These are phyloP conservation scores for Lepetodrilus schrolli DNA, from an alignment of 2,888 invertebrate genomes.

Conservation along the genomic window DNA sequence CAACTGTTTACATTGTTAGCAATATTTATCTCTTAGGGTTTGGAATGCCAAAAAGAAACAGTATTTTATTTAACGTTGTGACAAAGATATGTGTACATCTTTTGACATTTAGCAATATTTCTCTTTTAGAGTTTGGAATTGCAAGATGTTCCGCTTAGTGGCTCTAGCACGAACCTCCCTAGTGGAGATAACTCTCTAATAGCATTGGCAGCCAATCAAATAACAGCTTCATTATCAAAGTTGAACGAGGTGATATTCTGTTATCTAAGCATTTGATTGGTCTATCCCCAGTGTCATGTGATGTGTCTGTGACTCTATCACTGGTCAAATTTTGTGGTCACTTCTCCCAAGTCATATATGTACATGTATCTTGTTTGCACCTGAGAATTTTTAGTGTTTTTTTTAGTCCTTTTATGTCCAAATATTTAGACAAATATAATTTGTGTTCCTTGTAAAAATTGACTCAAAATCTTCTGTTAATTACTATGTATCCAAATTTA, in stretches of 20 bases:
- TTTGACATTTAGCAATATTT: not conserved
- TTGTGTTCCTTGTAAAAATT: too few relatives aligned
- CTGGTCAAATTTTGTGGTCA: conserved; percentile 24
- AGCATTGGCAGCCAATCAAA: conserved; percentile 54
- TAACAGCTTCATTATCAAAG: conserved; percentile 58
- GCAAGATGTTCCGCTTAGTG: conserved; percentile 46
- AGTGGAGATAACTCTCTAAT: conserved; percentile 55
- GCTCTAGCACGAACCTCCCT: conserved; percentile 50
- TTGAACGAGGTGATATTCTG: conserved; percentile 52
- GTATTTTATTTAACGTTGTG: not conserved
- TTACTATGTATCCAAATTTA: too few relatives aligned
- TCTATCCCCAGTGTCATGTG: conserved; percentile 24
- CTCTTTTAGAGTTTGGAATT: conserved; percentile 48
- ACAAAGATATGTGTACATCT: not conserved
- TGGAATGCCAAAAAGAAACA: not conserved
- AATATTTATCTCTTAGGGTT: not conserved
- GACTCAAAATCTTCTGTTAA: too few relatives aligned
- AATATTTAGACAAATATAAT: too few relatives aligned
- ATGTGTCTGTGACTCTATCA: conserved; percentile 15
- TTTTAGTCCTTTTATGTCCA: not conserved
- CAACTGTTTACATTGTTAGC: not conserved
- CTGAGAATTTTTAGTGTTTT: not conserved
- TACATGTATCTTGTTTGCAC: conserved; percentile 5
- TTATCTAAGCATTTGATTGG: conserved; percentile 8
- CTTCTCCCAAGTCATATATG: not conserved